Evolutionary conservation across 2,797 vertebrate species (phyloP), one percentile per base, ranked within the genome.

Genomic region (Pterois miles): DNA sequence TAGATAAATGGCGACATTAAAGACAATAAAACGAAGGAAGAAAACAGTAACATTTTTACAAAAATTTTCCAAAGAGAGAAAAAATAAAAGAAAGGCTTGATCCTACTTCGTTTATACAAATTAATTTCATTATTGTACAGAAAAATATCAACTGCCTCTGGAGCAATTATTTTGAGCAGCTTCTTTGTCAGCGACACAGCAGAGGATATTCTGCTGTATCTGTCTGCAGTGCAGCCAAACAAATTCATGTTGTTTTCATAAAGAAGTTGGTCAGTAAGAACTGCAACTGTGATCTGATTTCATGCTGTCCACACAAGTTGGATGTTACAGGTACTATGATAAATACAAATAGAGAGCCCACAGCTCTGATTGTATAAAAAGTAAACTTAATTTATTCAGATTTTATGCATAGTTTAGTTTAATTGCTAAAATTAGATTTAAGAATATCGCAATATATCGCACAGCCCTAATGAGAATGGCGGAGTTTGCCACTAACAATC

Each of bases 21-120:
- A 43, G 40, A 43, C 18, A 43, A 18, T 43, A 0, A 43, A 43
- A 43, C 40, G 8, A 43, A 43, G 40, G 40, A 43, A 43, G 40
- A 18, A 43, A 43, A 43, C 18, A 43, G 18, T 18, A 16, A 0
- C 0, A 0, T 1, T 43, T 43, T 43, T 43, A 43, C 6, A 18
- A 43, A 43, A 40, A n/a, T n/a, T n/a, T n/a, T n/a, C n/a, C n/a
- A n/a, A n/a, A n/a, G n/a, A n/a, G n/a, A n/a, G n/a, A 43, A 40
- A 16, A 40, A 40, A 40, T 2, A 40, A 43, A 43, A 43, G 14
- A 43, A 43, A 43, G 18, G 16, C 16, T 43, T 43, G 10, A 52
- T 52, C 10, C 0, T 52, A 52, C 22, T 23, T 52, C 0, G 18
- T 43, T 43, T 43, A 43, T 43, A 18, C 40, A 43, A 43, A 43